Conservation (phyloP, 2,888 invertebrate species). For the Saturnia japonica region DNA sequence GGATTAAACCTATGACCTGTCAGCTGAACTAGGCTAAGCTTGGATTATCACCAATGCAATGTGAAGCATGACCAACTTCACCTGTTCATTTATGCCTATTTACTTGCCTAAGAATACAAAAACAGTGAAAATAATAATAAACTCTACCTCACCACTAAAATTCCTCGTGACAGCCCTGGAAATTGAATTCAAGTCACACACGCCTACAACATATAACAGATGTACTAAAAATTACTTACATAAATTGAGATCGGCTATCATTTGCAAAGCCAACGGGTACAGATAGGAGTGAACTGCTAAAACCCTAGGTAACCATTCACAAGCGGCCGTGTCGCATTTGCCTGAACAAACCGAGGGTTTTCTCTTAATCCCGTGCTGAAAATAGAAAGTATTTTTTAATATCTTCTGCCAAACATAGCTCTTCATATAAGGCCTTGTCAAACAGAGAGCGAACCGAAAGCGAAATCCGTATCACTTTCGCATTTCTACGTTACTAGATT, state of each 20-base stretch:
- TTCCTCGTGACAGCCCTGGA: no score
- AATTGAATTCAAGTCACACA: no score
- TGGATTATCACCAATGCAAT: neutral
- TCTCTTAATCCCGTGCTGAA: neutral
- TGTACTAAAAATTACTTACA: constrained; percentile 34
- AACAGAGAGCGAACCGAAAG: no score
- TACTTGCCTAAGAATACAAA: neutral
- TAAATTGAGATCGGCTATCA: constrained; percentile 50
- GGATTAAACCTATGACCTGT: neutral
- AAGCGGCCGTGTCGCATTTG: constrained; percentile 6
- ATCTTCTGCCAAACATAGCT: no score
- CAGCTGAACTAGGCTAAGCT: neutral
- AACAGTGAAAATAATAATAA: neutral
- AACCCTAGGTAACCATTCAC: constrained; percentile 42
- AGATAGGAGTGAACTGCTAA: constrained; percentile 49
- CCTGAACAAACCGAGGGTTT: neutral
- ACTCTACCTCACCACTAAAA: no score
- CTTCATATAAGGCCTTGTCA: no score
- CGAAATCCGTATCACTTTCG: no score
- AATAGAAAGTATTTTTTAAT: neutral
- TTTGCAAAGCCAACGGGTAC: constrained; percentile 47
- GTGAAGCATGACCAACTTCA: neutral
- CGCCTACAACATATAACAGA: neutral
- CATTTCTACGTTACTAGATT: no score
- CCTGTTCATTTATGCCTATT: neutral